Evolutionary conservation across 2,113 vertebrate species (phyloP), one percentile per base, ranked within the genome.

Genomic region (Phodopus roborovskii): DNA sequence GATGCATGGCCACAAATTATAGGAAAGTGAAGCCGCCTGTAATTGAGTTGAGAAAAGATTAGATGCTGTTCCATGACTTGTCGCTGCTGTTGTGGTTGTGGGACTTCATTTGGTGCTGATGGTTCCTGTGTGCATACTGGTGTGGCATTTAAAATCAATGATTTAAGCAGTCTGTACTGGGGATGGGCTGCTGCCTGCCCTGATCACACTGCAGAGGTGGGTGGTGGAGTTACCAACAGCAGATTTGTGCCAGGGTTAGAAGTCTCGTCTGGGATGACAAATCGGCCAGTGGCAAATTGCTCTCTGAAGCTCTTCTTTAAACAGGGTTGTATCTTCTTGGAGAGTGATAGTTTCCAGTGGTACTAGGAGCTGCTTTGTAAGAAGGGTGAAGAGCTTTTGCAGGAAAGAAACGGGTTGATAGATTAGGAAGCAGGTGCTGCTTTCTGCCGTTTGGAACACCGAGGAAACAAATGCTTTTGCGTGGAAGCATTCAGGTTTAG

Each of bases 321-420:
- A 94, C 71, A 83, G 83, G 96, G 95, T 96, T 96, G 50, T 95
- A 77, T 97, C 96, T 97, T 97, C 94, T 64, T 95, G 94, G 92
- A 95, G 84, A 96, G 85, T 93, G 71, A 91, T 94, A 4, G 7
- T 94, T 95, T 97, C 62, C 82, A 81, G 68, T 78, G 58, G 22
- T 82, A 60, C 48, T 84, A 78, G 87, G 85, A 94, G 83, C 71
- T 94, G 62, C 95, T 95, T 96, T 28, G 26, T 85, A 90, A 97
- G 88, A 88, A 90, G 91, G 92, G 84, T 88, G 75, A 79, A 93
- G 19, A 93, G 12, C 83, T 58, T 0, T 86, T 75, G 84, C 45
- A 68, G 77, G 71, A 91, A 56, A 88, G 79, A 92, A 77, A 45
- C 83, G 89, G 82, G 92, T 83, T 91, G 74, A 95, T 73, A 58